Conservation (phyloP, 1,140 invertebrate species). For the Camponotus vicinus region DNA sequence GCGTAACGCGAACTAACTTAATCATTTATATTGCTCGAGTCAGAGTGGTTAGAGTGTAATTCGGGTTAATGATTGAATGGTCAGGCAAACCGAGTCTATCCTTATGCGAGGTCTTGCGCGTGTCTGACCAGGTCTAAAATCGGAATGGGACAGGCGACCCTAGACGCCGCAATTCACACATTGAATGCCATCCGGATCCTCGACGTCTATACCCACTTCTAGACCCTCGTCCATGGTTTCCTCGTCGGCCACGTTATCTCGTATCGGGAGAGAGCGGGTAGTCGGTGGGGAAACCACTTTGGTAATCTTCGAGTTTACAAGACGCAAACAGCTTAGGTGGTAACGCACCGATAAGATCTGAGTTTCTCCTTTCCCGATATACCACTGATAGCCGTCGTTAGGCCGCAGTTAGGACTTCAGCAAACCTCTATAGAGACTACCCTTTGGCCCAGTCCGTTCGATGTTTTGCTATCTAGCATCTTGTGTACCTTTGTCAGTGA, state of each 20-base stretch:
- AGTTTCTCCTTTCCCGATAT: conserved; percentile 71
- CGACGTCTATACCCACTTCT: conserved; percentile 66
- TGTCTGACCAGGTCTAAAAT: conserved; percentile 15
- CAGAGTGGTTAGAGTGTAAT: conserved; percentile 29
- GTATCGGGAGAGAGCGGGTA: conserved; percentile 69
- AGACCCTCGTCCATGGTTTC: conserved; percentile 74
- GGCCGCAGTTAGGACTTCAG: conserved; percentile 74
- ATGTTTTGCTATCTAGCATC: conserved; percentile 65
- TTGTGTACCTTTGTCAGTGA: conserved; percentile 63
- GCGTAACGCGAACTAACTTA: conserved; percentile 20
- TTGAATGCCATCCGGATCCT: conserved; percentile 77
- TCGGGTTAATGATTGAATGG: conserved; percentile 58
- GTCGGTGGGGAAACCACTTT: conserved; percentile 65
- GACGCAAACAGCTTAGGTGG: conserved; percentile 84
- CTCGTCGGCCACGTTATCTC: conserved; percentile 78
- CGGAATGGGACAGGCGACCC: conserved; percentile 51
- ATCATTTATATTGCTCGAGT: conserved; percentile 50
- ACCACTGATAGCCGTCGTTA: conserved; percentile 75
- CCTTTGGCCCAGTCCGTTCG: conserved; percentile 62
- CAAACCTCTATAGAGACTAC: conserved; percentile 50
- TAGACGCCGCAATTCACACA: conserved; percentile 81
- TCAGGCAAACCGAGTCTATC: conserved; percentile 32
- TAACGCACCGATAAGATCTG: conserved; percentile 83
- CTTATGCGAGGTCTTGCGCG: conserved; percentile 53
- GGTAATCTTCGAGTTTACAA: conserved; percentile 82